phyloP scores from a whole-genome alignment of 2,888 invertebrate genomes.

The Parasteatoda lunata region DNA sequence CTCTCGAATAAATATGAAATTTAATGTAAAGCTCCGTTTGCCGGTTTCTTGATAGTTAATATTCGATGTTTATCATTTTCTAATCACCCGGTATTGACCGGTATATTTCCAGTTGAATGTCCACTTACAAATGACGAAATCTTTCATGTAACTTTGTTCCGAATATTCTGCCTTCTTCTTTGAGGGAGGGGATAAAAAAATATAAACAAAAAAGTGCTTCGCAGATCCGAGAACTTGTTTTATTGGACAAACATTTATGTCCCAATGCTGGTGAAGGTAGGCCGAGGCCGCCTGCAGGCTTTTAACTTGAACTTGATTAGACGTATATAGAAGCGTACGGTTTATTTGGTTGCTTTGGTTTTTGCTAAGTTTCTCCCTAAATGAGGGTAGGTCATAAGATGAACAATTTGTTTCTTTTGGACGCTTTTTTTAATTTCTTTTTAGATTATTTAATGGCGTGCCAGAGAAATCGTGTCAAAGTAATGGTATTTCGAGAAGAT shows the following conservation, averaged over 20 bases:
- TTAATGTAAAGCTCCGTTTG: too few species aligned
- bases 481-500: conserved; percentile 6
- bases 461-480: conserved; percentile 3
- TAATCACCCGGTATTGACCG: not conserved
- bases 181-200: conserved; percentile 1
- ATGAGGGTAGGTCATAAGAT: conserved; percentile 31
- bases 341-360: conserved; percentile 1
- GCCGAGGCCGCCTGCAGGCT: conserved; percentile 26
- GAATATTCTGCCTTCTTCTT: conserved; percentile 21
- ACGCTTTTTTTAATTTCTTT: not conserved
- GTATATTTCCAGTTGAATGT: not conserved
- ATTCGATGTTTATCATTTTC: too few species aligned
- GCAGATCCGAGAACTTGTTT: conserved; percentile 30
- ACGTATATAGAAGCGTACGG: not conserved
- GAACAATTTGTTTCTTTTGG: not conserved
- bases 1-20: too few species aligned
- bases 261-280: conserved; percentile 7
- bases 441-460: not conserved
- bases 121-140: not conserved
- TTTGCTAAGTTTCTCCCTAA: not conserved
- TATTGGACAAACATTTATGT: not conserved
- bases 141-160: conserved; percentile 18
- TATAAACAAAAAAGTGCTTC: not conserved
- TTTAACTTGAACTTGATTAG: conserved; percentile 55
- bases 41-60: too few species aligned